These are phyloP conservation scores for Xestobium rufovillosum DNA, from an alignment of 2,888 invertebrate species.

Conservation along the genomic window DNA sequence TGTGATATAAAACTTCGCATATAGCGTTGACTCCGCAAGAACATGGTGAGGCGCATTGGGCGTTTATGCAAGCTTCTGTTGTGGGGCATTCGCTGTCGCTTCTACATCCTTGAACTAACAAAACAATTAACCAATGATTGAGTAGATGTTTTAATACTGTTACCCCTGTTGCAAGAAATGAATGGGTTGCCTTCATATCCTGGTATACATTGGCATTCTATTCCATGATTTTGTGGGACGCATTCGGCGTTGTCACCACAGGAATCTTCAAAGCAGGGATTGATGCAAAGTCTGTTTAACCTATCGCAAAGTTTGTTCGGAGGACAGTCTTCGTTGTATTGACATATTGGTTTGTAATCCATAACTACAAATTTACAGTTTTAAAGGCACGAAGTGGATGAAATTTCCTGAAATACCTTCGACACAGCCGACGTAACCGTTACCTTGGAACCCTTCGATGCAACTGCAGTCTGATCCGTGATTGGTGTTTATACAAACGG, in stretches of 20 bases:
- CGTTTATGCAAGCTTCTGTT: constrained; percentile 70
- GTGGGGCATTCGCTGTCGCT: constrained; percentile 64
- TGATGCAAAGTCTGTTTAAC: constrained; percentile 74
- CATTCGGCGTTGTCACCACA: constrained; percentile 80
- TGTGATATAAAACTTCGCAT: constrained; percentile 74
- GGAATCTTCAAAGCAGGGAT: constrained; percentile 69
- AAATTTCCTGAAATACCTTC: constrained; percentile 62
- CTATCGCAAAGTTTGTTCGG: constrained; percentile 80
- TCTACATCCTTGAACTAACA: constrained; percentile 60
- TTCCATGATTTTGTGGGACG: constrained; percentile 65
- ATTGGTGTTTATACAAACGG: constrained; percentile 80
- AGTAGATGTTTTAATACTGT: not conserved
- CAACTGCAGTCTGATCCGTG: constrained; percentile 84
- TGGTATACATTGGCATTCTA: constrained; percentile 65
- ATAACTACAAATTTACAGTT: not conserved
- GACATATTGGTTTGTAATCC: constrained; percentile 58
- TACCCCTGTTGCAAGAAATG: constrained; percentile 60
- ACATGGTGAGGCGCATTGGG: constrained; percentile 69
- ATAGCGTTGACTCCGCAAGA: constrained; percentile 72
- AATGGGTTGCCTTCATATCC: constrained; percentile 74
- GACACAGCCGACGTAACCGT: constrained; percentile 73
- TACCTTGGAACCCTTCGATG: constrained; percentile 78
- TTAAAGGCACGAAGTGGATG: not conserved
- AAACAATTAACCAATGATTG: constrained; percentile 5
- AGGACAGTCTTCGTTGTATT: constrained; percentile 86